A percentile compares a stretch with the other conserved stretches of the same genome.
phyloP scores from a whole-genome alignment of 2,113 vertebrate genomes.

The Mustelus asterias region DNA sequence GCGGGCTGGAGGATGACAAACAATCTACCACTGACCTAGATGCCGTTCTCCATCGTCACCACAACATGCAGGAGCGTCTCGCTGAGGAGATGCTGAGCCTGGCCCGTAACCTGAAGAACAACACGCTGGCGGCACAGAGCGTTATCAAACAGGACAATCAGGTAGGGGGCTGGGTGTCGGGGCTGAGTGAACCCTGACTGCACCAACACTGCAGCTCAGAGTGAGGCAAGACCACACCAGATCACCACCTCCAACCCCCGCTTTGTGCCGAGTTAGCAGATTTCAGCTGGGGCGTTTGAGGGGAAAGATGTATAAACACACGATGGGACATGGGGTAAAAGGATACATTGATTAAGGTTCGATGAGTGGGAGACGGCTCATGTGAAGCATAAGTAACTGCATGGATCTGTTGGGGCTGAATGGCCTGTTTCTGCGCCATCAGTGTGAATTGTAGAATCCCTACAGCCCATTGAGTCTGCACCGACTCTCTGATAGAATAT shows the following conservation, averaged over 20 bases:
- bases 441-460: not conserved
- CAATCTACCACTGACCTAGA: slow-evolving; percentile 82
- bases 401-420: not conserved
- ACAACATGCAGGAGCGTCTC: slow-evolving; percentile 88
- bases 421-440: not conserved
- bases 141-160: slow-evolving; percentile 98
- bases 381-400: not conserved
- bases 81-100: slow-evolving; percentile 94
- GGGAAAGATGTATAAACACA: not conserved
- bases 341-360: not conserved
- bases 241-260: not conserved
- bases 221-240: not conserved
- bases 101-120: slow-evolving; percentile 91
- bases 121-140: slow-evolving; percentile 84
- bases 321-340: not conserved
- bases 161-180: slow-evolving; percentile 49
- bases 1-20: slow-evolving; percentile 68
- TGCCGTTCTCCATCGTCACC: slow-evolving; percentile 78
- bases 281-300: not conserved
- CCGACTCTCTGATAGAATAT: no score
- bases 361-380: no score
- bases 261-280: not conserved
- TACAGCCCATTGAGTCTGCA: no score
- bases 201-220: not conserved
- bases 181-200: not conserved